These are phyloP conservation scores for Dryobotodes eremita DNA, from an alignment of 2,888 invertebrate genomes.

Conservation along the genomic window DNA sequence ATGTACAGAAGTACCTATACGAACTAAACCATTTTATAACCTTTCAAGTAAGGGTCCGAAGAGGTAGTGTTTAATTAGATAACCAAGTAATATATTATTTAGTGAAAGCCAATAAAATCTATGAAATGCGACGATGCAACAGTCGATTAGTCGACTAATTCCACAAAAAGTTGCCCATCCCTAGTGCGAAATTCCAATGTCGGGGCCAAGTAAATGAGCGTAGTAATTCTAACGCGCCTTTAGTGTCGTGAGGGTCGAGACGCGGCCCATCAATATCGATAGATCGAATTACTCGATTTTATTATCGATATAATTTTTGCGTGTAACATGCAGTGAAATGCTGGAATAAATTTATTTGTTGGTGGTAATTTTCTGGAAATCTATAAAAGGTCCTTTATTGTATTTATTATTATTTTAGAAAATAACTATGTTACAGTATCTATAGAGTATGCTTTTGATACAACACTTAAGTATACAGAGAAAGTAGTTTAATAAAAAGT, in stretches of 20 bases:
- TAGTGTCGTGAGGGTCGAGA: conserved; percentile 57
- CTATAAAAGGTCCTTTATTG: neutral
- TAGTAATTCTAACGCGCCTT: conserved; percentile 62
- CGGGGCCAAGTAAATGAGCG: conserved; percentile 56
- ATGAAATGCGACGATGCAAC: no score
- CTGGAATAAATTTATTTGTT: conserved; percentile 39
- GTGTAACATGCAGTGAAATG: conserved; percentile 43
- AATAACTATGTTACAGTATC: neutral
- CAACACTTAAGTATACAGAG: neutral
- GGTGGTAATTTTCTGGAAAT: conserved; percentile 8
- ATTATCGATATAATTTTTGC: conserved; percentile 65
- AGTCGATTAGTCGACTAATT: conserved; percentile 40
- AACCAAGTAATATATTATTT: conserved; percentile 4
- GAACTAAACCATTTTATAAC: no score
- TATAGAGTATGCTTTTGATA: neutral
- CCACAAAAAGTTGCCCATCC: conserved; percentile 19
- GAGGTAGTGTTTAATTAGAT: neutral
- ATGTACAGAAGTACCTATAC: no score
- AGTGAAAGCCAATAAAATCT: neutral
- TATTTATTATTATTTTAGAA: no score
- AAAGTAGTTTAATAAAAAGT: neutral
- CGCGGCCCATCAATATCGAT: conserved; percentile 62
- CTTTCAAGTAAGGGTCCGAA: neutral
- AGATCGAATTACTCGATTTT: conserved; percentile 67
- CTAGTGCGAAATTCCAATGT: conserved; percentile 54